Base-by-base conservation (phyloP, 2,888 invertebrate species). In the Cosmia pyralina region DNA sequence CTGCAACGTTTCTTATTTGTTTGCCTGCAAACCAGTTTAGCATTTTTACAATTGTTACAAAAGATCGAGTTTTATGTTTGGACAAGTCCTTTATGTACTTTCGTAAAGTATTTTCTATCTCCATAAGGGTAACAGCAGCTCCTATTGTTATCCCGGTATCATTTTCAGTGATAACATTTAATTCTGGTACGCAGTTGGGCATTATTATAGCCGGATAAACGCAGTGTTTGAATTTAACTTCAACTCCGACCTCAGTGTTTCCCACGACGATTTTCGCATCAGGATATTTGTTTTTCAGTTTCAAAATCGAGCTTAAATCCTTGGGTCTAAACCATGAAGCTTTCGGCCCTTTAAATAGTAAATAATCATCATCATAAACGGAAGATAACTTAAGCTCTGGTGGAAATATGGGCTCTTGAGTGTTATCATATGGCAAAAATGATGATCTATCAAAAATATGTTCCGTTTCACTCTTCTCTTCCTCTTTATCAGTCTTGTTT, bases 1-100 rank as follows among this genome's bases (percentile, higher is more conserved):
- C 98, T 58, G 99, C 99, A n/a, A 99, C 99, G 92, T 99, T 99
- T 87, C 99, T 96, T 73, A 99, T 99, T 94, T 99, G 99, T 91
- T 98, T 98, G 13, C 99, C 99, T 62, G 99, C 99, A 96, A 99
- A 99, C 97, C 98, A 99, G 90, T 98, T 97, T 64, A 99, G 95
- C 98, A 99, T 99, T 69, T 98, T 97, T 0, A 98, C 96, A 52
- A 98, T 97, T 52, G 98, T 97, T 85, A 93, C 95, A 82, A 97
- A 97, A 68, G 98, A 96, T 87, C 97, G 96, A 7, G 98, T 98
- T 92, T 97, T 97, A 79, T 96, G 89, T 85, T 97, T 97, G 76
- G 97, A 96, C 77, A 96, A 90, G 34, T 88, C 91, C 28, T 96
- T 91, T 38, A 98, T 97, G 86, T 97, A 96, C 68, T 96, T 90